Conservation (phyloP, 2,797 vertebrate genomes). For the Spinus pinus region DNA sequence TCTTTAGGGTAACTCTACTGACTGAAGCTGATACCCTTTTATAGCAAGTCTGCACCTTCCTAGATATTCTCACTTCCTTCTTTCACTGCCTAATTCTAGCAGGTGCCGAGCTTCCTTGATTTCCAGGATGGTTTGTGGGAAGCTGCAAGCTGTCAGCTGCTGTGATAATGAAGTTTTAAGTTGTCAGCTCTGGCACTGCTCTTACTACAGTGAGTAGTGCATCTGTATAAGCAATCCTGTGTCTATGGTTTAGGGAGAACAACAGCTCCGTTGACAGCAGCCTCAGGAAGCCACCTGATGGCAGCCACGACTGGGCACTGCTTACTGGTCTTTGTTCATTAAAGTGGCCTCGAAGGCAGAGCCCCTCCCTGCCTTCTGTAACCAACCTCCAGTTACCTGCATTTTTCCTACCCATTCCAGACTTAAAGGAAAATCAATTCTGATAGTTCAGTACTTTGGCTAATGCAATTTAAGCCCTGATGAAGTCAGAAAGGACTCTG, state of each 20-base stretch:
- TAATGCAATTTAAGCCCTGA: not conserved
- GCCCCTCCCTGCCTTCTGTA: not conserved
- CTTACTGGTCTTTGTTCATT: not conserved
- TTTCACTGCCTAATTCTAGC: not conserved
- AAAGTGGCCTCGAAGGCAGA: not conserved
- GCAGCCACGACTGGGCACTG: not conserved
- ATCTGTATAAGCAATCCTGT: not conserved
- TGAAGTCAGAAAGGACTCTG: not conserved
- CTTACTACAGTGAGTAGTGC: conserved; percentile 37
- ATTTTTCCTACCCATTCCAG: not conserved
- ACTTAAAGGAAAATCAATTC: conserved; percentile 25
- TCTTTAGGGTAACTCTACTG: not conserved
- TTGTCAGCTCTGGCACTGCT: conserved; percentile 28
- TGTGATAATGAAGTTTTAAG: conserved; percentile 43
- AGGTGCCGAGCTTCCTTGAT: not conserved
- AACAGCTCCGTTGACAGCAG: not conserved
- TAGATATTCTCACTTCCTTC: conserved; percentile 33
- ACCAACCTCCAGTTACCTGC: not conserved
- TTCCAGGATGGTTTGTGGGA: conserved; percentile 48
- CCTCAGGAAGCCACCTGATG: not conserved
- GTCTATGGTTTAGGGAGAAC: not conserved
- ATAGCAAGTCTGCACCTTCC: conserved; percentile 37
- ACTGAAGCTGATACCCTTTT: not conserved
- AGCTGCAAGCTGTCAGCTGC: conserved; percentile 58
- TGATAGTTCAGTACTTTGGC: conserved; percentile 6